A percentile compares a stretch with the other conserved stretches of the same genome.
phyloP scores from a whole-genome alignment of 2,113 vertebrate genomes.

The Hassar affinis region DNA sequence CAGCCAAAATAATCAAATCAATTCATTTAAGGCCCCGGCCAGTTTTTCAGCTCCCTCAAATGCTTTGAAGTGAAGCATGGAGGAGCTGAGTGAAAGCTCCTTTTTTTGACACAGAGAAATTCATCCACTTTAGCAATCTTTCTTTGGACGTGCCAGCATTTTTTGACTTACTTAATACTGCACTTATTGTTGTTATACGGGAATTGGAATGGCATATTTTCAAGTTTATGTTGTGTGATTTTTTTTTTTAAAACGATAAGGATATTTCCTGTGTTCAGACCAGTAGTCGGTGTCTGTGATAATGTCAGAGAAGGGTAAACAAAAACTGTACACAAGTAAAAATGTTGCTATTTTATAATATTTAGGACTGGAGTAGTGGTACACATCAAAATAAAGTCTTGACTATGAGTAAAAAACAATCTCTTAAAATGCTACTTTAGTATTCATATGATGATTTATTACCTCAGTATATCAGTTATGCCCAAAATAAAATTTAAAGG shows the following conservation, averaged over 20 bases:
- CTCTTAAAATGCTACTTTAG: too few relatives aligned
- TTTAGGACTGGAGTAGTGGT: too few relatives aligned
- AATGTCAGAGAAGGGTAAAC: not conserved
- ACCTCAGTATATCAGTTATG: too few relatives aligned
- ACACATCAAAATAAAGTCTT: too few relatives aligned
- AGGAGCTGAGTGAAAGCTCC: not conserved
- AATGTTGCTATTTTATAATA: too few relatives aligned
- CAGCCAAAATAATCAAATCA: constrained; percentile 46
- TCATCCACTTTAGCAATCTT: constrained; percentile 20
- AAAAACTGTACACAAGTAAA: too few relatives aligned
- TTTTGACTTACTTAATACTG: constrained; percentile 4
- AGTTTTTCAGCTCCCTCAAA: constrained; percentile 16
- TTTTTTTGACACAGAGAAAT: constrained; percentile 34
- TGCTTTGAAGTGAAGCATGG: constrained; percentile 37
- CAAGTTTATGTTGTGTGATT: not conserved
- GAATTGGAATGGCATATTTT: constrained; percentile 20
- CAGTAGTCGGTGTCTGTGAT: not conserved
- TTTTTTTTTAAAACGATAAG: not conserved
- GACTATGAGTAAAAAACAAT: too few relatives aligned
- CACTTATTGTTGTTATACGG: not conserved
- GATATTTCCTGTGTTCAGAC: not conserved
- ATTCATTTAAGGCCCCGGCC: constrained; percentile 32
- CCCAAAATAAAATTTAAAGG: too few relatives aligned
- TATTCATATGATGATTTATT: too few relatives aligned
- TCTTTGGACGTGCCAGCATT: constrained; percentile 14